Evolutionary conservation across 2,797 vertebrate genomes (phyloP), one percentile per base, ranked within the genome.

Genomic region (Staurois parvus): DNA sequence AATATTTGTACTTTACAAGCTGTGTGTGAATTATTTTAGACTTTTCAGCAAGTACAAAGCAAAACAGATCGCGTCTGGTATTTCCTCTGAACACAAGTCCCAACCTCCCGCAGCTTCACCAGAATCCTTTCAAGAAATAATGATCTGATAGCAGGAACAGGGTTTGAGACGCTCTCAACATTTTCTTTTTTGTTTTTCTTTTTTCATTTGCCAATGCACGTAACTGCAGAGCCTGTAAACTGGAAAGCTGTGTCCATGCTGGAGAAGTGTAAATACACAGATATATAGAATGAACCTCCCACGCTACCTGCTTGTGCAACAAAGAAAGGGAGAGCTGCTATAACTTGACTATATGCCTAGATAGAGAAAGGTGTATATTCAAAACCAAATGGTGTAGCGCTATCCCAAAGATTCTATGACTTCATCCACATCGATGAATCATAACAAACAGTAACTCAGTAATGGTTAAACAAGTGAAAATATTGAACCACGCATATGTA

Each of bases 221-320:
- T 42, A 32, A 26, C 28, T 6, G 29, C 37, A 52, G 19, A 8
- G 10, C 64, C 67, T 40, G 17, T n/a, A 2, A 28, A 34, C 48
- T 56, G 34, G 79, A 52, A 48, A 30, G 28, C 48, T 3, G 29
- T 48, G 45, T 40, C 66, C 68, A 79, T 79, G 68, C 52, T 5
- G 69, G 42, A 34, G 76, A 2, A 17, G n/a, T 48, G 64, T 79
- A 69, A 30, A 48, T 69, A 79, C 45, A 79, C 64, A 68, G n/a
- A n/a, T n/a, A n/a, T n/a, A n/a, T n/a, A n/a, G n/a, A n/a, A n/a
- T n/a, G n/a, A n/a, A n/a, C n/a, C n/a, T n/a, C n/a, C n/a, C n/a
- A n/a, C n/a, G n/a, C n/a, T n/a, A n/a, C n/a, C n/a, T n/a, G n/a
- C n/a, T n/a, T n/a, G n/a, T n/a, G n/a, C n/a, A n/a, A n/a, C n/a